Evolutionary conservation across 2,888 invertebrate species (phyloP).

Genomic region (Chrysotoxum bicinctum): DNA sequence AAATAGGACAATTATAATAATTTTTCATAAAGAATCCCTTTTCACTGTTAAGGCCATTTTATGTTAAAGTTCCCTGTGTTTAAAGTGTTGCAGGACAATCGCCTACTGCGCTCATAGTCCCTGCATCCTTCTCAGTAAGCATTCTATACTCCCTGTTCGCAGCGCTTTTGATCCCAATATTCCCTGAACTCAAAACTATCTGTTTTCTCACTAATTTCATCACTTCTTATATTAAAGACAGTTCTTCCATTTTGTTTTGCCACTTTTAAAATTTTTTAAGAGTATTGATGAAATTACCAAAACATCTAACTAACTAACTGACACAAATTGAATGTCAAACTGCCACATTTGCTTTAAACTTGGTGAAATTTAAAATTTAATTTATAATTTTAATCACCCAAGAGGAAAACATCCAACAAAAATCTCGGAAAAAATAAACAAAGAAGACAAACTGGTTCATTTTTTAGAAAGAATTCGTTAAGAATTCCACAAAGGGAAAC

Average conservation of each 20-base stretch:
- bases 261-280: not conserved
- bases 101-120: not conserved
- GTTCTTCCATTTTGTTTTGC: not conserved
- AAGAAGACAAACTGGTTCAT: too few relatives aligned
- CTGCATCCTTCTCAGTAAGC: not conserved
- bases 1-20: too few relatives aligned
- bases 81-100: not conserved
- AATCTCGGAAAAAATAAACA: too few relatives aligned
- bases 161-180: not conserved
- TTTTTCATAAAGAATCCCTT: too few relatives aligned
- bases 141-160: not conserved
- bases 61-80: not conserved
- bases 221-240: not conserved
- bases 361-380: too few relatives aligned
- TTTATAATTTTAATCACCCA: too few relatives aligned
- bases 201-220: not conserved
- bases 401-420: too few relatives aligned
- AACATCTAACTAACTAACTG: not conserved
- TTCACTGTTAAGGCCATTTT: not conserved
- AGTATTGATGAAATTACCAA: not conserved
- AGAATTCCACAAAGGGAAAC: too few relatives aligned
- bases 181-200: not conserved
- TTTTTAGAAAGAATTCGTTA: too few relatives aligned
- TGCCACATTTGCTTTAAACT: not conserved
- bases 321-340: not conserved